phyloP scores from a whole-genome alignment of 1,140 invertebrate species.

The Tigriopus japonicus region DNA sequence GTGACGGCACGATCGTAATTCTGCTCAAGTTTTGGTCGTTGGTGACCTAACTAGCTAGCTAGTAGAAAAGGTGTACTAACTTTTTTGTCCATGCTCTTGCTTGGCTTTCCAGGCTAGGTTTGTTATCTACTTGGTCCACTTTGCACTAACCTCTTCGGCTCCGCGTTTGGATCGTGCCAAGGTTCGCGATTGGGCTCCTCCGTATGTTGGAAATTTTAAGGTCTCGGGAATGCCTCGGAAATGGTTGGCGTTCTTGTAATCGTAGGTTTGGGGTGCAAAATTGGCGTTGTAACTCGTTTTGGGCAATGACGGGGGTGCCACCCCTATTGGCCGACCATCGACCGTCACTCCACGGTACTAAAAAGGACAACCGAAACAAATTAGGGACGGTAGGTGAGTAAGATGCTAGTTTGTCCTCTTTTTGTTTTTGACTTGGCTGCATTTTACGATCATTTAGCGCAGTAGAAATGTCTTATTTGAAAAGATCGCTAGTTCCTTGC shows the following conservation, averaged over 20 bases:
- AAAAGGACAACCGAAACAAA: neutral
- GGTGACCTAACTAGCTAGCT: too few relatives aligned
- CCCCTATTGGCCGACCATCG: slow-evolving; percentile 4
- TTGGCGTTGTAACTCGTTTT: neutral
- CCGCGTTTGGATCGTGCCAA: neutral
- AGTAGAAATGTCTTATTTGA: too few relatives aligned
- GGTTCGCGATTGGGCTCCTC: neutral
- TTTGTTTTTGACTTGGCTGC: too few relatives aligned
- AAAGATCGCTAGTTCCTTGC: too few relatives aligned
- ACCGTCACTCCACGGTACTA: slow-evolving; percentile 1
- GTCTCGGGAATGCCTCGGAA: neutral
- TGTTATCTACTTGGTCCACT: neutral
- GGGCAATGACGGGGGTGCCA: neutral
- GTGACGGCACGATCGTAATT: too few relatives aligned
- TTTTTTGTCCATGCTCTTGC: too few relatives aligned
- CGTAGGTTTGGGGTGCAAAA: too few relatives aligned
- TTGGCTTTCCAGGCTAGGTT: too few relatives aligned
- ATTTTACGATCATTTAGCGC: too few relatives aligned
- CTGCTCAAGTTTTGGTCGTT: too few relatives aligned
- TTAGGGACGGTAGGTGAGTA: neutral
- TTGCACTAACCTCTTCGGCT: neutral
- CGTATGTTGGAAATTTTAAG: neutral
- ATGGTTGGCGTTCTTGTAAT: too few relatives aligned
- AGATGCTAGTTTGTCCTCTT: neutral
- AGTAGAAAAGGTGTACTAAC: too few relatives aligned